Conservation (phyloP, 2,888 invertebrate genomes). For the Ptilodon capucinus region DNA sequence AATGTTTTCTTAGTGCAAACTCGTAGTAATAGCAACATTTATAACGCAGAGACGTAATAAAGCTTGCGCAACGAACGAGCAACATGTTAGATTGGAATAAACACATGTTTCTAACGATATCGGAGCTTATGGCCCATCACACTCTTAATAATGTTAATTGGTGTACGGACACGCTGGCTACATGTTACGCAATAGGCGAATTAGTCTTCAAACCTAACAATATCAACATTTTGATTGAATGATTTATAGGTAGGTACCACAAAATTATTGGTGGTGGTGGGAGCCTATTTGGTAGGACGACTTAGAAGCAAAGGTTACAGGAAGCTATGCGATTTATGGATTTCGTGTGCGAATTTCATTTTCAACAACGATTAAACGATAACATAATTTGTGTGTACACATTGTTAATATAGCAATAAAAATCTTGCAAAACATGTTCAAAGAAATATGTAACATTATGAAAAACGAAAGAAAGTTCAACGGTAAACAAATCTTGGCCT, state of each 20-base stretch:
- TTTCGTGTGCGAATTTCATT: no score
- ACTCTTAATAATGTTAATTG: slow-evolving; percentile 69
- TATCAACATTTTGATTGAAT: no score
- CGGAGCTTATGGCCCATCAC: slow-evolving; percentile 45
- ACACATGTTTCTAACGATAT: slow-evolving; percentile 57
- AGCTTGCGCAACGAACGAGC: slow-evolving; percentile 44
- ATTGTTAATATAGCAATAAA: no score
- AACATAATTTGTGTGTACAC: no score
- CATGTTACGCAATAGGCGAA: slow-evolving; percentile 20
- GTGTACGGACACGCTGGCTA: slow-evolving; percentile 40
- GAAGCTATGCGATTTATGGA: no score
- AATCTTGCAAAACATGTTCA: no score
- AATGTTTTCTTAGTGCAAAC: no score
- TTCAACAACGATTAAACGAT: no score
- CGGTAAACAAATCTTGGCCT: slow-evolving; percentile 3
- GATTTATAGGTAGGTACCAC: no score
- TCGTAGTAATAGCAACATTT: slow-evolving; percentile 37
- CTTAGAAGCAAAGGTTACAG: no score
- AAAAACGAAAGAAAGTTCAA: not conserved
- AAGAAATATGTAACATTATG: not conserved
- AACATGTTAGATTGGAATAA: slow-evolving; percentile 41
- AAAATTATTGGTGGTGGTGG: no score
- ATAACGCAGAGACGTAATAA: slow-evolving; percentile 44
- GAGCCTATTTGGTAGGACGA: no score
- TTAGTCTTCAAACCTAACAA: not conserved